These are phyloP conservation scores for Chymomyza amoena DNA, from an alignment of 2,888 invertebrate genomes.

Conservation along the genomic window DNA sequence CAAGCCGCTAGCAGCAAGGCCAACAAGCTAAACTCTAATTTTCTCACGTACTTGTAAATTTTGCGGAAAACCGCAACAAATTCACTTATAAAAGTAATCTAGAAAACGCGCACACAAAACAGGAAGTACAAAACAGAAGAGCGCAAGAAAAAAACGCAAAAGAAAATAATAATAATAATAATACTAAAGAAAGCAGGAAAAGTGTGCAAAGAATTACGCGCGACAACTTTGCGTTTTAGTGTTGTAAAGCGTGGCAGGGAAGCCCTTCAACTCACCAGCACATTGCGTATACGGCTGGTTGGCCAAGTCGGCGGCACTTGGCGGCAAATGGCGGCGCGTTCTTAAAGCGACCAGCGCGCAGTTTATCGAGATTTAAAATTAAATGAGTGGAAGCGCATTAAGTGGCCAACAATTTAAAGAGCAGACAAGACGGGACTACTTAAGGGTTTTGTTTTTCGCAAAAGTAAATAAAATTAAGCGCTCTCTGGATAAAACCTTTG, in stretches of 20 bases:
- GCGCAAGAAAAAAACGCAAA: not conserved
- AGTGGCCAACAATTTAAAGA: conserved; percentile 56
- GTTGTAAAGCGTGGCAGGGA: conserved; percentile 29
- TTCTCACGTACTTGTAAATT: conserved; percentile 73
- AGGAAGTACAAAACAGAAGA: conserved; percentile 57
- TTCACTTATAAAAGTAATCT: conserved; percentile 72
- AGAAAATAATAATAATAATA: no score
- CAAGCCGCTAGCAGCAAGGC: conserved; percentile 1
- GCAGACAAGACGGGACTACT: conserved; percentile 15
- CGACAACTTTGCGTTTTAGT: conserved; percentile 61
- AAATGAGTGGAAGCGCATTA: conserved; percentile 70
- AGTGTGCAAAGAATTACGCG: conserved; percentile 15
- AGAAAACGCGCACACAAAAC: conserved; percentile 67
- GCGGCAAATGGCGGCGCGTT: no score
- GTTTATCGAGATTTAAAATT: conserved; percentile 65
- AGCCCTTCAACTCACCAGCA: conserved; percentile 7
- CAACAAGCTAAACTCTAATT: conserved; percentile 67
- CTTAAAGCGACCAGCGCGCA: conserved; percentile 57
- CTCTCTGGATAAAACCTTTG: not conserved
- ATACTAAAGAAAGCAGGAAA: conserved; percentile 16
- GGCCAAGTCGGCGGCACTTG: not conserved
- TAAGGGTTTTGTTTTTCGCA: conserved; percentile 6
- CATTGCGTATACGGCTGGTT: not conserved
- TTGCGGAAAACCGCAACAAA: conserved; percentile 72
- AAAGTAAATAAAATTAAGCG: conserved; percentile 9